Percentiles rank a stretch among this genome's conserved stretches.
Conservation (phyloP, 2,888 invertebrate species). For the Trissolcus brochymenae region DNA sequence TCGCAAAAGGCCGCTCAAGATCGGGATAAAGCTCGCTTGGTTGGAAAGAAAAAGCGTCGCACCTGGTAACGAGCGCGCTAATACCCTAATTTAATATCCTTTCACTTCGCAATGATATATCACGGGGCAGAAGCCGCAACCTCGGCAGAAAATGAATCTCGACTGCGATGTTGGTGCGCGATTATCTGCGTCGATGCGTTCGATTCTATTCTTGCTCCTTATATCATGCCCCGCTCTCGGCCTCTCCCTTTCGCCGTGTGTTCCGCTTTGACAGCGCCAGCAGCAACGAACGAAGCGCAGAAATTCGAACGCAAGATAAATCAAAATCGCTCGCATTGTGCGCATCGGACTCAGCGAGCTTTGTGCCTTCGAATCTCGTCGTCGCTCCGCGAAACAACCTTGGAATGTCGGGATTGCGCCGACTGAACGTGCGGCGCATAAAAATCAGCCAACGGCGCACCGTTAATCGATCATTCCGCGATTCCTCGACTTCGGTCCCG, state of each 20-base stretch:
- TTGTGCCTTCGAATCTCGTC: conserved; percentile 36
- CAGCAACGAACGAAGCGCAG: conserved; percentile 37
- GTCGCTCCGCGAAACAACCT: conserved; percentile 48
- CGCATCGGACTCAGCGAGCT: conserved; percentile 49
- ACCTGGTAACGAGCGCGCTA: conserved; percentile 33
- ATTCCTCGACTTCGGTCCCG: conserved; percentile 26
- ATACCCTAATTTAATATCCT: conserved; percentile 49
- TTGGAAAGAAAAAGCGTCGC: conserved; percentile 16
- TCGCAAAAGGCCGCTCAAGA: background rate
- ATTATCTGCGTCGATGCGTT: conserved; percentile 51
- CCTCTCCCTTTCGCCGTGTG: conserved; percentile 24
- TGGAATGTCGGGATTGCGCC: conserved; percentile 53
- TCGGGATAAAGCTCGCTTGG: background rate
- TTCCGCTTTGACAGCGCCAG: conserved; percentile 42
- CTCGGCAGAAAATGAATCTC: conserved; percentile 43
- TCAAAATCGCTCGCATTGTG: conserved; percentile 64
- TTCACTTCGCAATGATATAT: conserved; percentile 33
- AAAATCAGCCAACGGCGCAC: conserved; percentile 48
- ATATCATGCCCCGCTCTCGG: conserved; percentile 27
- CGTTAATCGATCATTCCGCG: conserved; percentile 56
- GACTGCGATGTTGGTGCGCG: conserved; percentile 35
- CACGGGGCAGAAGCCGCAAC: conserved; percentile 22
- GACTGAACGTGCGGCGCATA: conserved; percentile 52
- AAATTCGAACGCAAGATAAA: conserved; percentile 64
- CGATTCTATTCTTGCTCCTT: conserved; percentile 49